phyloP scores from a whole-genome alignment of 2,888 invertebrate species.

The Glaucopsyche alexis region DNA sequence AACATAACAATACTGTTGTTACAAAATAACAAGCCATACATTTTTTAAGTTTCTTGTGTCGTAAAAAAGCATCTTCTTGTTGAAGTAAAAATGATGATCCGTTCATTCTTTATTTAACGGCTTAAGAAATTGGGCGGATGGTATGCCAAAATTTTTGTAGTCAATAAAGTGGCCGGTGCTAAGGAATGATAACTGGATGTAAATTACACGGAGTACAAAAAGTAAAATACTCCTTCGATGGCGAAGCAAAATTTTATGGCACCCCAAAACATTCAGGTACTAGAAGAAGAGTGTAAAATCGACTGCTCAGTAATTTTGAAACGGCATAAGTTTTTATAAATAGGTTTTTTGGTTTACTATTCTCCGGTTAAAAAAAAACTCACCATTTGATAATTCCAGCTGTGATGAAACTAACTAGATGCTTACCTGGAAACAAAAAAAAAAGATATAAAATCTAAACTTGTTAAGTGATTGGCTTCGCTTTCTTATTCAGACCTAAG shows the following conservation, averaged over 20 bases:
- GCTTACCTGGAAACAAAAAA: conserved; percentile 6
- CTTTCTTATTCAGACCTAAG: no score
- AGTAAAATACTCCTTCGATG: neutral
- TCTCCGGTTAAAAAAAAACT: neutral
- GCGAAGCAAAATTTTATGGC: neutral
- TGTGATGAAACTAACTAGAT: neutral
- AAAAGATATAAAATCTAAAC: neutral
- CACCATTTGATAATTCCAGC: neutral
- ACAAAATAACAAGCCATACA: neutral
- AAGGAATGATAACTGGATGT: neutral
- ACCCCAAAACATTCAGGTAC: no score
- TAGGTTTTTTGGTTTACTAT: no score
- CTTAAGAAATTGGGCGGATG: neutral
- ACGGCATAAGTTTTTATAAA: neutral
- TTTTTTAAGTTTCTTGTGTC: neutral
- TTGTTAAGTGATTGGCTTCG: no score
- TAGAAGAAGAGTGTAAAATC: no score
- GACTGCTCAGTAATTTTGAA: neutral
- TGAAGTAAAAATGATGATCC: neutral
- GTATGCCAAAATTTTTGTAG: neutral
- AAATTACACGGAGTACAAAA: neutral
- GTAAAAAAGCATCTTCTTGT: conserved; percentile 12
- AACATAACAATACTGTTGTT: neutral
- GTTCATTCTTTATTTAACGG: neutral
- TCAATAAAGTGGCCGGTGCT: neutral